Base-by-base conservation (phyloP, 1,140 invertebrate species). In the Drosophila ercepeae region DNA sequence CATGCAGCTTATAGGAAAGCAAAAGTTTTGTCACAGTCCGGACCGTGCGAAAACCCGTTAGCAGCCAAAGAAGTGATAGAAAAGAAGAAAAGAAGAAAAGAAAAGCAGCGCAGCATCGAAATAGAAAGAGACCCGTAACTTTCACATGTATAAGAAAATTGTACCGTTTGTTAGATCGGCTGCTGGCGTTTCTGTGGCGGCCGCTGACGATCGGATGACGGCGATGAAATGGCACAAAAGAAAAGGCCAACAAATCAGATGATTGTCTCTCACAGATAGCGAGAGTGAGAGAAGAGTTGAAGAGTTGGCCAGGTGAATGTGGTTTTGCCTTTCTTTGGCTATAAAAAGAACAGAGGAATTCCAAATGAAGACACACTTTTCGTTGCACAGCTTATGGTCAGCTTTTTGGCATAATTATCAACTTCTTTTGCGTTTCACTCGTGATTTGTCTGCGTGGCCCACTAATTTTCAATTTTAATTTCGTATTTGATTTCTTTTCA, bases 401-500 rank as follows among this genome's bases (percentile, higher is more conserved):
- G 52, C 25, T 8, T 46, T 49, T 46, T 13, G 27, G 36, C 39
- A 67, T 49, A 51, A 51, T 51, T 70, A 61, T 46, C 27, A 45
- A 19, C 44, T 21, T 60, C 4, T n/a, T 46, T 51, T 74, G 64
- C 52, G 68, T 25, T 50, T 9, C 53, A 63, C 19, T 44, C 16
- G 14, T 42, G 14, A 54, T 36, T 59, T 51, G 79, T 61, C 48
- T 88, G 73, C 82, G 81, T 86, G 81, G 82, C 81, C 69, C 60
- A 71, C 73, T 69, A 63, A 54, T 63, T 75, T 88, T 70, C 45
- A 53, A 70, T 70, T 63, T 69, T 19, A 44, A 54, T 45, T 76
- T 86, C 45, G 52, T 49, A 73, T 84, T 86, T 73, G 67, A 84
- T 84, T 86, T 88, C 77, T 76, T 86, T 81, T 57, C 32, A 65